Evolutionary conservation across 2,113 vertebrate genomes (phyloP).

Genomic region (Hiodon tergisus): DNA sequence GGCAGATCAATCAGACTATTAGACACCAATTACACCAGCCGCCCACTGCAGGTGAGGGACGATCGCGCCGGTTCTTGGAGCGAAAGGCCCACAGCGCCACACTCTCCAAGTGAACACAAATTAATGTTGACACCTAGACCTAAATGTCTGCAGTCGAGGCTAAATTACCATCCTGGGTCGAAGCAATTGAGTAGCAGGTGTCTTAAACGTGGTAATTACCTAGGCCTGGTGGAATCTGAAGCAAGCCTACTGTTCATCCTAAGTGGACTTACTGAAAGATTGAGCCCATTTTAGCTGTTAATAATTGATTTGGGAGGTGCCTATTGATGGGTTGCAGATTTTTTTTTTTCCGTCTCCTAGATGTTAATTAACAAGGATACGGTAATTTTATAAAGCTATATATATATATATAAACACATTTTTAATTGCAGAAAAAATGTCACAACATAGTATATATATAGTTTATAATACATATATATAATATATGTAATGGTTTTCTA

Average conservation of each 20-base stretch:
- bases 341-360: constrained; percentile 46
- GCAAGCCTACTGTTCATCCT: constrained; percentile 49
- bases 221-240: constrained; percentile 51
- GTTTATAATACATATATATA: no score
- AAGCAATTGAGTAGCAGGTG: constrained; percentile 77
- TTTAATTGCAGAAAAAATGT: constrained; percentile 51
- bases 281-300: constrained; percentile 63
- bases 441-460: no score
- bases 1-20: constrained; percentile 73
- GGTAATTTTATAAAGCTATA: constrained; percentile 19
- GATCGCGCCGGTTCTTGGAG: constrained; percentile 48
- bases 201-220: constrained; percentile 69
- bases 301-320: constrained; percentile 71
- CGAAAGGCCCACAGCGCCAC: constrained; percentile 41
- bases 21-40: constrained; percentile 68
- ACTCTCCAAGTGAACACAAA: constrained; percentile 69
- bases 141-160: constrained; percentile 67
- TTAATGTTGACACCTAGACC: constrained; percentile 76
- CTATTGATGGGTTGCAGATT: constrained; percentile 68
- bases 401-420: constrained; percentile 30
- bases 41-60: constrained; percentile 64
- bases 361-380: constrained; percentile 52
- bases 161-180: constrained; percentile 65
- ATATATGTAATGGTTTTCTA: no score
- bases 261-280: constrained; percentile 51